Evolutionary conservation across 1,140 invertebrate genomes (phyloP), one percentile per base, ranked within the genome.

Genomic region (Cherax destructor): DNA sequence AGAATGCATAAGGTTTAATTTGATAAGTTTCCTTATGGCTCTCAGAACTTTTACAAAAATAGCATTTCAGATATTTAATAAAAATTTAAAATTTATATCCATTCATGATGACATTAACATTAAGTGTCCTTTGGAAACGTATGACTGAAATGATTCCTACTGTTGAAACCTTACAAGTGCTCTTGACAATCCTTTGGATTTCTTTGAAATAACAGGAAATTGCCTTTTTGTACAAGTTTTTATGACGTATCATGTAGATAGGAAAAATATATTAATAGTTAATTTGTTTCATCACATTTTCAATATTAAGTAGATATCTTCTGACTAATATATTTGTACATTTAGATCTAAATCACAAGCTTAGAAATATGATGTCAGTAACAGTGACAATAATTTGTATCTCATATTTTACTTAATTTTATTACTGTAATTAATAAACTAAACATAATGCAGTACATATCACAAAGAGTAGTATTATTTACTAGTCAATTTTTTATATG

Each of bases 401-500:
- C n/a, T 24, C 16, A 24, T 30, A 74, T 74, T 24, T 30, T 59
- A 21, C 69, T 74, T 74, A 10, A 30, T 30, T 9, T 74, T 9
- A 74, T 24, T 9, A 9, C 6, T 2, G 52, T 13, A 56, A 4
- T 56, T 13, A 56, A 56, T 56, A 56, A 56, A 13, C 52, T 9
- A 56, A 74, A 74, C 13, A 74, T 9, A 13, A 74, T 30, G 9
- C 13, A 80, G 24, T 50, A 81, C 49, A 81, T 81, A 81, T 81
- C 79, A 81, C 18, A 52, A 81, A 24, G 21, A 11, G 24, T 41
- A 81, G 79, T 81, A 81, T 81, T 81, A 81, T 81, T 81, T 81
- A 47, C 79, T 81, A 81, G 79, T 81, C 79, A 81, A 18, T 65
- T 65, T 65, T 5, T 18, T 65, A 18, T 18, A 65, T 21, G 21